Percentiles rank a stretch among this genome's conserved stretches.
These are phyloP conservation scores for Dendronephthya gigantea DNA, from an alignment of 64 coral and sea anemone genomes.

Conservation along the genomic window DNA sequence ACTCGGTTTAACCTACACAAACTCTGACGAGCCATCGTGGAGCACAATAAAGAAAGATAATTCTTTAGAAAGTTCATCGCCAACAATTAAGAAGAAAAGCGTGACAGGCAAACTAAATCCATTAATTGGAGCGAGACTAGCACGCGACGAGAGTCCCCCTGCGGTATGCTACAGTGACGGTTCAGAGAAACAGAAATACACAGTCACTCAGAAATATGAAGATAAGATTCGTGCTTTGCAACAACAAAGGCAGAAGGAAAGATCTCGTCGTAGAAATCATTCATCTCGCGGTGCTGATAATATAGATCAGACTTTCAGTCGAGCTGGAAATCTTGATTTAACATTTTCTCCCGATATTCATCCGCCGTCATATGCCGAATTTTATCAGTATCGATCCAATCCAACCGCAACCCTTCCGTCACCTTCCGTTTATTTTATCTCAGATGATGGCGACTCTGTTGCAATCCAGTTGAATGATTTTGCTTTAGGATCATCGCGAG, in stretches of 20 bases:
- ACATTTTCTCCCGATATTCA: not conserved
- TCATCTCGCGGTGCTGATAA: not conserved
- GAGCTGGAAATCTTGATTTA: not conserved
- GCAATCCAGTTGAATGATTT: conserved; percentile 8
- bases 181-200: not conserved
- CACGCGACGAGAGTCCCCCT: not conserved
- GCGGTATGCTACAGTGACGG: not conserved
- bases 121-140: not conserved
- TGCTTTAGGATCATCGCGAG: not conserved
- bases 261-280: not conserved
- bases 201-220: conserved; percentile 9
- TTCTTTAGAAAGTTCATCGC: not conserved
- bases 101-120: not conserved
- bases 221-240: conserved; percentile 7
- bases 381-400: not conserved
- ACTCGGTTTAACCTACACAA: not conserved
- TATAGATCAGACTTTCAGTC: not conserved
- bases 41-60: not conserved
- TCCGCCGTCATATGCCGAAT: not conserved
- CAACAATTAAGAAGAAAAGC: conserved; percentile 16
- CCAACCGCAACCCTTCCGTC: not conserved
- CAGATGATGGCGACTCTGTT: not conserved
- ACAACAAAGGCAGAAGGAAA: conserved; percentile 3
- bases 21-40: not conserved
- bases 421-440: not conserved